Conservation (phyloP, 2,113 vertebrate species). For the Pyxicephalus adspersus region DNA sequence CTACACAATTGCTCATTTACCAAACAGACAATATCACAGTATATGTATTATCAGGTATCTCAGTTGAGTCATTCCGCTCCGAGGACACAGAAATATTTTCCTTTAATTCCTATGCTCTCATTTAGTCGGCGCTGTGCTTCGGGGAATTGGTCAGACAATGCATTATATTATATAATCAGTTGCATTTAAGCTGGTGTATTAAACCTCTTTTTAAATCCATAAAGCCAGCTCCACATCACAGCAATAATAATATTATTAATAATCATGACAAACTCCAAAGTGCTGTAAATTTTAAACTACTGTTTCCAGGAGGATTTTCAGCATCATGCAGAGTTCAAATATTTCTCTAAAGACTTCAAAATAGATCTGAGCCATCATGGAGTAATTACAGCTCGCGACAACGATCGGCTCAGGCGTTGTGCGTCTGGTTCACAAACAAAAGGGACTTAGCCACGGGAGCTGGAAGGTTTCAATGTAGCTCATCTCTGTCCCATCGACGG, state of each 20-base stretch:
- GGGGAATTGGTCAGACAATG: neutral
- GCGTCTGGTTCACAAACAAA: neutral
- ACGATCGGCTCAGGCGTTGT: neutral
- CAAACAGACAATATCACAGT: no score
- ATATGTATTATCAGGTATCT: no score
- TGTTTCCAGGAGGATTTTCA: constrained; percentile 11
- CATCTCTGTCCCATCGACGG: neutral
- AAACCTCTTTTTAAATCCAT: no score
- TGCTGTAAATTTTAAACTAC: constrained; percentile 19
- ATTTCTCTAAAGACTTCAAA: neutral
- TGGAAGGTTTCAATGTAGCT: neutral
- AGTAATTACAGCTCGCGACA: neutral
- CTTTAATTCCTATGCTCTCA: no score
- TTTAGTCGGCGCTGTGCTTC: neutral
- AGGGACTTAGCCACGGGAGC: constrained; percentile 16
- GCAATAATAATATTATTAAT: constrained; percentile 3
- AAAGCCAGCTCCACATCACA: neutral
- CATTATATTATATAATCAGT: neutral
- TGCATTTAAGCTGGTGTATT: no score
- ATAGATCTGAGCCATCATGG: constrained; percentile 17
- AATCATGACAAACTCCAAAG: neutral
- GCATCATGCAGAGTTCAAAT: neutral
- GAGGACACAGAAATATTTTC: no score
- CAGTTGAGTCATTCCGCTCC: no score
- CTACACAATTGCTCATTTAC: no score